These are phyloP conservation scores for Dascyllus trimaculatus DNA, from an alignment of 2,113 vertebrate genomes.

Conservation along the genomic window DNA sequence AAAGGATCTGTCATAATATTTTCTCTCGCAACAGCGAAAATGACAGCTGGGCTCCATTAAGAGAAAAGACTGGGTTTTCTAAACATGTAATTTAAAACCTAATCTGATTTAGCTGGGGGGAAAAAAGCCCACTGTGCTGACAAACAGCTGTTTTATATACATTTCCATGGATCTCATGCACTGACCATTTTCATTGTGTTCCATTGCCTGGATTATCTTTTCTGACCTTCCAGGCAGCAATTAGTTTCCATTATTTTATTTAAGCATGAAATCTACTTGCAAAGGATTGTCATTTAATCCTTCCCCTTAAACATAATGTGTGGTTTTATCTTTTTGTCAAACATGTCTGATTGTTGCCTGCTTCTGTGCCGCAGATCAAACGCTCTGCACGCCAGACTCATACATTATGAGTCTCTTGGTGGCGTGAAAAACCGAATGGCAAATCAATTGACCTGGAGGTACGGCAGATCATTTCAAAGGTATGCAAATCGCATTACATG, in stretches of 20 bases:
- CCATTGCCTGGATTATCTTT: background rate
- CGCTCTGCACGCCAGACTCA: background rate
- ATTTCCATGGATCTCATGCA: no score
- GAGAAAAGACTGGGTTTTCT: background rate
- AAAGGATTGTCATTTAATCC: background rate
- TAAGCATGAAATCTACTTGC: background rate
- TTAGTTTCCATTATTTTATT: background rate
- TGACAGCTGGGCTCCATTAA: background rate
- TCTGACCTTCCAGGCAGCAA: background rate
- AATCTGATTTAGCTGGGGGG: background rate
- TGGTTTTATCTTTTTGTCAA: slow-evolving; percentile 23
- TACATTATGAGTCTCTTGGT: slow-evolving; percentile 5
- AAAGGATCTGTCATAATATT: background rate
- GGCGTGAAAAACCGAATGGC: slow-evolving; percentile 33
- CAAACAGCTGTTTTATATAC: background rate
- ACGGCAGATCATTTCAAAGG: slow-evolving; percentile 39
- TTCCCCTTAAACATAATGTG: slow-evolving; percentile 9
- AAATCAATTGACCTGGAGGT: slow-evolving; percentile 44
- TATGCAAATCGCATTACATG: slow-evolving; percentile 39
- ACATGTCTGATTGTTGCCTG: background rate
- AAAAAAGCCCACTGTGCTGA: no score
- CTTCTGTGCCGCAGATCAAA: background rate
- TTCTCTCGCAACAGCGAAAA: background rate
- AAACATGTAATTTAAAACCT: background rate
- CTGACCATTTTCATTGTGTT: background rate